Conservation (phyloP, 2,113 vertebrate genomes). For the Eurypyga helias region DNA sequence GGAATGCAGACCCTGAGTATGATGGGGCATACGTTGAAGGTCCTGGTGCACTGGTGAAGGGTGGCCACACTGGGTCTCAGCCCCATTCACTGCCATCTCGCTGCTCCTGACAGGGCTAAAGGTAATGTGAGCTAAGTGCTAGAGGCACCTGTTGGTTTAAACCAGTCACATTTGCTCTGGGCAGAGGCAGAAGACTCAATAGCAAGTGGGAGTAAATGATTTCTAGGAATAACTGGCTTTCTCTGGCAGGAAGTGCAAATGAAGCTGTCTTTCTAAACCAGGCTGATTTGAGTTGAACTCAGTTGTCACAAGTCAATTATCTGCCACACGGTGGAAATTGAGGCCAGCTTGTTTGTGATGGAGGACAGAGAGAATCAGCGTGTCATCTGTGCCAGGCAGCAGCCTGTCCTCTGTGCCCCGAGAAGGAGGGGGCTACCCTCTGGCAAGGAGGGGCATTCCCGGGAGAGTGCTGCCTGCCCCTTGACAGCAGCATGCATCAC, state of each 20-base stretch:
- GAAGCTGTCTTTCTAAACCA: not conserved
- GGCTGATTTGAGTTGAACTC: not conserved
- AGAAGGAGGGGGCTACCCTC: not conserved
- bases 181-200: not conserved
- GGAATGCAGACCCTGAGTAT: not conserved
- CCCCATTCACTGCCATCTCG: fast-evolving
- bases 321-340: not conserved
- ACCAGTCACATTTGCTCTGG: not conserved
- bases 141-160: not conserved
- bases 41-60: not conserved
- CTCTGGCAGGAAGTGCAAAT: not conserved
- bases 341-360: not conserved
- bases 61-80: not conserved
- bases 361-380: fast-evolving
- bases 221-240: not conserved
- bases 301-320: not conserved
- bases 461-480: not conserved
- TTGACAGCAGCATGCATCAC: fast-evolving
- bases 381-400: not conserved
- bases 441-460: not conserved
- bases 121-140: not conserved
- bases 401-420: fast-evolving
- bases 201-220: not conserved
- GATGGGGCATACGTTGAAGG: not conserved
- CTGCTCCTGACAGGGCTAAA: not conserved